Evolutionary conservation across 2,797 vertebrate species (phyloP).

Genomic region (Takifugu ocellatus): DNA sequence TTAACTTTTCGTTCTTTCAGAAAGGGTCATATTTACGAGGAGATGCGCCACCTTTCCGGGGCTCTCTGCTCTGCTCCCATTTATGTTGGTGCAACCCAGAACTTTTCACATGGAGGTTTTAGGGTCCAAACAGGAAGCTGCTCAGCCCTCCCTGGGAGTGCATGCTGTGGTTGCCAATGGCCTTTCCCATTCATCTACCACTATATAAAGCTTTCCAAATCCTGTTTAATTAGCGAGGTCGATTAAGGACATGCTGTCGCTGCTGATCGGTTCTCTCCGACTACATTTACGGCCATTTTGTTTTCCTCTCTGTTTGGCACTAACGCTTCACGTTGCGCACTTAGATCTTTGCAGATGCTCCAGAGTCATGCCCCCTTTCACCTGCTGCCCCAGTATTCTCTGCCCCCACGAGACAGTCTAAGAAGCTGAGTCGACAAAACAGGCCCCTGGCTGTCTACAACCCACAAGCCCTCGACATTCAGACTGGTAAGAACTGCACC

Average conservation of each 20-base stretch:
- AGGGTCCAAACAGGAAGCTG: conserved; percentile 41
- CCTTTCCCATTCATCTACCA: conserved; percentile 42
- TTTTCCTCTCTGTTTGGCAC: conserved; percentile 4
- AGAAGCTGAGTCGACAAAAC: conserved; percentile 82
- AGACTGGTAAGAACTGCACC: conserved; percentile 81
- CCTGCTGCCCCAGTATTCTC: conserved; percentile 76
- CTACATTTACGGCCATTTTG: conserved; percentile 19
- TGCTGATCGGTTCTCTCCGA: conserved; percentile 18
- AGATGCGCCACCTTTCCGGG: conserved; percentile 28
- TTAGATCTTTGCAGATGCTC: conserved; percentile 92
- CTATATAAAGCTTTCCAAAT: conserved; percentile 44
- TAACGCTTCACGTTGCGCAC: conserved; percentile 44
- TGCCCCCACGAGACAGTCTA: conserved; percentile 89
- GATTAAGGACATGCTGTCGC: conserved; percentile 40
- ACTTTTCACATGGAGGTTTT: conserved; percentile 43
- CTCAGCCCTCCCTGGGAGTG: conserved; percentile 32
- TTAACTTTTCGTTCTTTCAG: conserved; percentile 41
- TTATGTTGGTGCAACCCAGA: conserved; percentile 45
- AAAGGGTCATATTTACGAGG: conserved; percentile 47
- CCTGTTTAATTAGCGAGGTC: conserved; percentile 35
- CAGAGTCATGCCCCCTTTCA: conserved; percentile 77
- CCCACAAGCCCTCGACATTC: conserved; percentile 82
- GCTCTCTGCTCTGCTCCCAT: conserved; percentile 16
- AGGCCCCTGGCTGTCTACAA: conserved; percentile 96
- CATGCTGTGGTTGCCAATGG: conserved; percentile 46